Base-by-base conservation (phyloP, 2,113 vertebrate genomes). In the Rutilus rutilus region DNA sequence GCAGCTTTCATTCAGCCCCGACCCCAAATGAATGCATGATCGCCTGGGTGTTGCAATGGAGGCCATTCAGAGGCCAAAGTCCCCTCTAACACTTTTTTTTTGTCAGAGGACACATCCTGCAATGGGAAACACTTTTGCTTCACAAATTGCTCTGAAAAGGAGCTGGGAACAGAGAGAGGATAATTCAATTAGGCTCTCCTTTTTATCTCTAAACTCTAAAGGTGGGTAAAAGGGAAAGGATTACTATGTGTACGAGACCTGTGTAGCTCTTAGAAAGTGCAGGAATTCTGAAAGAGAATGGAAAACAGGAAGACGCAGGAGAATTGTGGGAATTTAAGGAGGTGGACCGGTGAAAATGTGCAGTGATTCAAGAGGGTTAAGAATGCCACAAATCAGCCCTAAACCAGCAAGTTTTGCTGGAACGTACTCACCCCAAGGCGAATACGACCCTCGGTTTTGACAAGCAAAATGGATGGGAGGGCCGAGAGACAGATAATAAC, bases 61-160 rank as follows among this genome's bases (percentile, higher is more conserved):
- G 93, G 84, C 95, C 94, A 96, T 97, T 97, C 95, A 97, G 90
- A 88, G 92, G 92, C 93, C 94, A 95, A 96, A 96, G 93, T 89
- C 90, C 93, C 93, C 93, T 91, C 92, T 73, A 83, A 36, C 85
- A 92, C 87, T 82, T 79, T 79, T 78, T n/a, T 83, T 83, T 83
- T 57, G 67, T 83, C 82, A 83, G 27, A 54, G 50, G 67, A 87
- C 90, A 94, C 94, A 95, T 92, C 94, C 95, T 97, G 95, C 95
- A 95, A 95, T 82, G 89, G 94, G 95, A 96, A 96, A 97, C 96
- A 96, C 96, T 96, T 96, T 94, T 96, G 96, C 95, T 95, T 96
- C 96, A 96, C 96, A 97, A 97, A 97, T 92, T 89, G 91, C 90
- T 65, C 83, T 93, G 91, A 92, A 92, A 89, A 79, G 85, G 78